Base-by-base conservation (phyloP, 2,113 vertebrate genomes). In the Gallinago undulata region DNA sequence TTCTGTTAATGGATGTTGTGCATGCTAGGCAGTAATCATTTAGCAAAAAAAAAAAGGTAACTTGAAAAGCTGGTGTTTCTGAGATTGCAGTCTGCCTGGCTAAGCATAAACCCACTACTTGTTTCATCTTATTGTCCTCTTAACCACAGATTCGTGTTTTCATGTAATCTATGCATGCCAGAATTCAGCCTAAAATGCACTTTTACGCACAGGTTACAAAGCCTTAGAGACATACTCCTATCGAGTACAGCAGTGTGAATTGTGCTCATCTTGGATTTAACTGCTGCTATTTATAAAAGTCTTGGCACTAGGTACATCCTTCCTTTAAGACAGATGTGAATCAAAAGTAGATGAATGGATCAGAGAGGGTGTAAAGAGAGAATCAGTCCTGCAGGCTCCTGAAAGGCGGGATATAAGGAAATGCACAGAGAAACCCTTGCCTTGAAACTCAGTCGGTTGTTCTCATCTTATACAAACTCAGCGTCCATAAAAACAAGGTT, bases 251-350 rank as follows among this genome's bases (percentile, higher is more conserved):
- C 10, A 33, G 41, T 47, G 55, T 91, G 84, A 88, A 63, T 62
- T 63, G 67, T 87, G n/a, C 75, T 96, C 62, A 30, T 69, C 70
- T 80, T 87, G 84, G 78, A 64, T 95, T 93, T 96, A 83, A 93
- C 82, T 83, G 75, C 84, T 87, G 67, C 78, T 93, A 55, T 91
- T 91, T 88, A 57, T 85, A 68, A 74, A 96, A 81, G 76, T 84
- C 77, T 56, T 88, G 69, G 51, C 8, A 24, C 57, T 31, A 75
- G 68, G 63, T 80, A n/a, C 51, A 78, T 80, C 33, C 69, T 88
- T 95, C 73, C 76, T 68, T 89, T 93, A 81, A 90, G 72, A 60
- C 27, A 84, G 64, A 64, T 59, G 43, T 86, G 85, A 90, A 92
- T 59, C 23, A 88, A 70, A 90, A 86, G 88, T 23, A 60, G 68